Evolutionary conservation across 2,888 invertebrate genomes (phyloP).

Genomic region (Eupelmus urozonus): DNA sequence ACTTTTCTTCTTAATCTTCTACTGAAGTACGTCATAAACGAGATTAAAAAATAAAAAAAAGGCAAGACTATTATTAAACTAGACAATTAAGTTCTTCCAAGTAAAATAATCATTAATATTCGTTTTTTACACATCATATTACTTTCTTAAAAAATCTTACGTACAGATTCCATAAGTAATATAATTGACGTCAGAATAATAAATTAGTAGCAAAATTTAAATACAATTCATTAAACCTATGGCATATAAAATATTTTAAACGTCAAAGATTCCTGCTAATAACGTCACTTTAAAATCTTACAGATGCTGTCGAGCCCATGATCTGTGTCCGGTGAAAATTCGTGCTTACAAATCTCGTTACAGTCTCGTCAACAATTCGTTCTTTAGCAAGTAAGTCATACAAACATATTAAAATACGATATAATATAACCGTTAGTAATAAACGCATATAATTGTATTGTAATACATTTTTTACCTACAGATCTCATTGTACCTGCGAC

Average conservation of each 20-base stretch:
- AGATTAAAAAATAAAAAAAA: too few species aligned
- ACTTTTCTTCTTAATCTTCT: too few species aligned
- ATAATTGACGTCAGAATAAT: too few species aligned
- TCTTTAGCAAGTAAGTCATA: constrained; percentile 85
- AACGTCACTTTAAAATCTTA: constrained; percentile 32
- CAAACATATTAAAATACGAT: background rate
- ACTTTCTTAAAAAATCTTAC: too few species aligned
- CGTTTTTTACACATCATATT: too few species aligned
- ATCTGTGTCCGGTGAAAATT: constrained; percentile 91
- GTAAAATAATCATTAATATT: too few species aligned
- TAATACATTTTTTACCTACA: constrained; percentile 65
- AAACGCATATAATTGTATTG: background rate
- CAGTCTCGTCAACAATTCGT: constrained; percentile 89
- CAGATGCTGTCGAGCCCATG: constrained; percentile 92
- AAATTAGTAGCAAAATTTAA: background rate
- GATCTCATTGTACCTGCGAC: constrained; percentile 93
- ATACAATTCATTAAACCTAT: constrained; percentile 5
- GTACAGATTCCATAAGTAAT: too few species aligned
- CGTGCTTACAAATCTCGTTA: constrained; percentile 85
- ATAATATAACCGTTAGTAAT: background rate
- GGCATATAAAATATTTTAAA: too few species aligned
- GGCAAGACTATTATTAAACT: too few species aligned
- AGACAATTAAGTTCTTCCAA: too few species aligned
- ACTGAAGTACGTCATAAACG: too few species aligned
- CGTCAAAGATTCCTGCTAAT: background rate